Evolutionary conservation across 2,113 vertebrate genomes (phyloP), one percentile per base, ranked within the genome.

Genomic region (Oceanites oceanicus): DNA sequence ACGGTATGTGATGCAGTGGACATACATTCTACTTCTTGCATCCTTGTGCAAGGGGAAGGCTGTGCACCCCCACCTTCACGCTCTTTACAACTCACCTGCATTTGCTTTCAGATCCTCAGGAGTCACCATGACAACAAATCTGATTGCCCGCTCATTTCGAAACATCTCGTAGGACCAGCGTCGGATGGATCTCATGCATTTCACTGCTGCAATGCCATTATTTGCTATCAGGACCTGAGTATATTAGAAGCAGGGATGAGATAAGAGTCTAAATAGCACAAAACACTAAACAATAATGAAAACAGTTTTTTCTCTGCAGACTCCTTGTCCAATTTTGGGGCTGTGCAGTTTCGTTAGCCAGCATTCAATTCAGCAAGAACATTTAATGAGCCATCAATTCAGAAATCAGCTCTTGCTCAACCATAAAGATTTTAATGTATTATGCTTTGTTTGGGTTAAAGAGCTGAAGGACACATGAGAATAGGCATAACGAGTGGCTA

Each of bases 121-220:
- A 10, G 99, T 99, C 87, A 99, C 99, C 99, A 99, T 99, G 61
- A 99, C 99, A 29, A 99, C 99, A 93, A 99, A 99, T 59, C 99
- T 98, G 85, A 99, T 99, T 7, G 99, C 99, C 53, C 99, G 98
- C 96, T 99, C 99, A 10, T 99, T 99, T 22, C 99, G 98, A 95
- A 99, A 99, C 99, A 99, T 99, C 98, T 99, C 99, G 6, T 99
- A 99, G 89, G 99, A 98, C 99, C 99, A 99, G 76, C 99, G 99
- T 9, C 99, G 98, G 94, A 99, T 99, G 84, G 99, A 99, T n/a
- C 99, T 97, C 99, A 99, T 99, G 96, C 99, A 99, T 92, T 99
- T 99, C 79, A 99, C 99, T 1, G 99, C 99, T 36, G 99, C 99
- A n/a, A 99, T 99, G 65, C 99, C 99, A 50, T 99, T 99, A 87